phyloP scores from a whole-genome alignment of 1,140 invertebrate genomes.

The Ctenoplectra terminalis region DNA sequence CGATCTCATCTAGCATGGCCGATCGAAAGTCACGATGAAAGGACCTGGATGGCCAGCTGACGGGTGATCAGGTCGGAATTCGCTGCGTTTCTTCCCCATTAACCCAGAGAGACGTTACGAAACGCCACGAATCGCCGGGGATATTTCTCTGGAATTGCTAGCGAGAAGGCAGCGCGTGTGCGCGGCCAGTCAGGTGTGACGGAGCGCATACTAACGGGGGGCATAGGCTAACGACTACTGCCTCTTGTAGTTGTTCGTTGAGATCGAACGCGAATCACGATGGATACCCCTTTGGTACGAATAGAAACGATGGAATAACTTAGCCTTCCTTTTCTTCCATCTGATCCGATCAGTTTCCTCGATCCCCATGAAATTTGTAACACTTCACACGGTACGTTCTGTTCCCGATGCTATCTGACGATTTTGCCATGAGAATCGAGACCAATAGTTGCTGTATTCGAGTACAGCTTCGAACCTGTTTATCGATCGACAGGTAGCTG shows the following conservation, averaged over 20 bases:
- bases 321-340: neutral
- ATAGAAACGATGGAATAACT: slow-evolving; percentile 8
- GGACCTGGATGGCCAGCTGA: slow-evolving; percentile 33
- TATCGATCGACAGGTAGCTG: slow-evolving; percentile 34
- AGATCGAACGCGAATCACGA: slow-evolving; percentile 74
- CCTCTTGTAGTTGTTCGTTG: slow-evolving; percentile 79
- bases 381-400: slow-evolving; percentile 17
- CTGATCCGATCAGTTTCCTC: slow-evolving; percentile 13
- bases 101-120: slow-evolving; percentile 59
- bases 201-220: slow-evolving; percentile 78
- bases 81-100: slow-evolving; percentile 53
- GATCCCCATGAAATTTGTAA: slow-evolving; percentile 38
- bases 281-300: slow-evolving; percentile 58
- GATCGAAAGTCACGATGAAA: slow-evolving; percentile 41
- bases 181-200: slow-evolving; percentile 79
- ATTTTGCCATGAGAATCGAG: slow-evolving; percentile 20
- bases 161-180: slow-evolving; percentile 64
- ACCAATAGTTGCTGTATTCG: neutral
- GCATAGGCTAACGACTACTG: slow-evolving; percentile 81
- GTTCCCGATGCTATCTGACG: slow-evolving; percentile 20
- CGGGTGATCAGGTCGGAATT: slow-evolving; percentile 55
- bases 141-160: slow-evolving; percentile 62
- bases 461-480: neutral
- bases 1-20: slow-evolving; percentile 28
- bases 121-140: slow-evolving; percentile 50